phyloP scores from a whole-genome alignment of 2,113 vertebrate species.

The Lophotis ruficrista region DNA sequence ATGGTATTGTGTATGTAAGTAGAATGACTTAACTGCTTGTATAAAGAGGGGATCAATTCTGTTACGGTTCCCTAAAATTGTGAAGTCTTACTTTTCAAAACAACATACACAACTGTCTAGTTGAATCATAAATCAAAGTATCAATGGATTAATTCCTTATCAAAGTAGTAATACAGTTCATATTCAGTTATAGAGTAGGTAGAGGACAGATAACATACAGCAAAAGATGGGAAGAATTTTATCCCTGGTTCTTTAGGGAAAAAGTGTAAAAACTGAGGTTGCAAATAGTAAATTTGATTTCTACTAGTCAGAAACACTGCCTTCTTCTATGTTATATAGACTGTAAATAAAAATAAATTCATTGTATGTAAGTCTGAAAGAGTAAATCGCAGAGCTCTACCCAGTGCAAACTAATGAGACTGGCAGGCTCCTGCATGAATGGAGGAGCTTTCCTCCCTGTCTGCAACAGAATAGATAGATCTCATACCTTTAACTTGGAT shows the following conservation, averaged over 20 bases:
- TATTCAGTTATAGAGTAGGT: not conserved
- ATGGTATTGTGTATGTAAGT: not conserved
- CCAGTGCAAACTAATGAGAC: not conserved
- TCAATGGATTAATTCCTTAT: not conserved
- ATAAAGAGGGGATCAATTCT: not conserved
- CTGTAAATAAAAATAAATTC: not conserved
- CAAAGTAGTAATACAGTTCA: not conserved
- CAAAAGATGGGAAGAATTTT: not conserved
- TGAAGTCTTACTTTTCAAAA: not conserved
- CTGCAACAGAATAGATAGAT: not conserved
- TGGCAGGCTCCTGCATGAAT: not conserved
- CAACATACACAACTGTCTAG: not conserved
- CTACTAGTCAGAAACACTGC: not conserved
- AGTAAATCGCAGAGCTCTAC: not conserved
- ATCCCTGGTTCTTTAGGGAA: not conserved
- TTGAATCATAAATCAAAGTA: not conserved
- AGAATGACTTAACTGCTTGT: not conserved
- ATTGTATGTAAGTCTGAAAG: rapidly evolving
- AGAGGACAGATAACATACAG: not conserved
- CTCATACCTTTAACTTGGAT: not conserved
- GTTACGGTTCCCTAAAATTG: not conserved
- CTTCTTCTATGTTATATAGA: not conserved
- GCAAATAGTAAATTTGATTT: not conserved
- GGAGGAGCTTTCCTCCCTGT: not conserved
- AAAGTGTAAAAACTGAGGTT: not conserved